Evolutionary conservation across 2,113 vertebrate genomes (phyloP).

Genomic region (Cyanocitta stelleri): DNA sequence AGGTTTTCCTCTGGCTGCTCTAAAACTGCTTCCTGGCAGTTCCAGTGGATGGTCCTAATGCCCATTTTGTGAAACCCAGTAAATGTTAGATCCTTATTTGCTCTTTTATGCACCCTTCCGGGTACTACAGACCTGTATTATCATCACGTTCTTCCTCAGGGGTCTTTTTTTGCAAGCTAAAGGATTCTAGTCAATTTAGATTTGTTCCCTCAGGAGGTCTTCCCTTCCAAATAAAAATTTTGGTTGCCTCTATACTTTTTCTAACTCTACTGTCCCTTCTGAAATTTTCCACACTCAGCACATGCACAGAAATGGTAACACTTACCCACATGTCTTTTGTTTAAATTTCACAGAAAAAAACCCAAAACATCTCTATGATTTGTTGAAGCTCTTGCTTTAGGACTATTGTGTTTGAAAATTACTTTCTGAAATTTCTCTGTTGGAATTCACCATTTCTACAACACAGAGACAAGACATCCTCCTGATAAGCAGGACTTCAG

Average conservation of each 20-base stretch:
- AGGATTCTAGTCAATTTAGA: neutral
- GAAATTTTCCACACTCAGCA: neutral
- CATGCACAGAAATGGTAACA: neutral
- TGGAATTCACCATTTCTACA: neutral
- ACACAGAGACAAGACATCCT: neutral
- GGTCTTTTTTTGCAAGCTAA: neutral
- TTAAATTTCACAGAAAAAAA: neutral
- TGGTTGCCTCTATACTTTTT: neutral
- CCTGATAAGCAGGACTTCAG: neutral
- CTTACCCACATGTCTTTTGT: neutral
- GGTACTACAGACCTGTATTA: neutral
- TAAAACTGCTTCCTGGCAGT: neutral
- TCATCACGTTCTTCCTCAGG: neutral
- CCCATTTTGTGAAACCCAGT: neutral
- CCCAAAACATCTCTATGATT: neutral
- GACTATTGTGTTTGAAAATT: neutral
- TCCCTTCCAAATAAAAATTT: neutral
- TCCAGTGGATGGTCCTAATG: neutral
- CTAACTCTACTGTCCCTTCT: neutral
- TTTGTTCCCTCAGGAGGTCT: neutral
- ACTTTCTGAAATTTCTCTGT: neutral
- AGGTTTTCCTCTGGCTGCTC: neutral
- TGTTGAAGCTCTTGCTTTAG: neutral
- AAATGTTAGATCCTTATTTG: neutral
- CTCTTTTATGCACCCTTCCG: neutral